These are phyloP conservation scores for Coecobrya sp. DNA, from an alignment of 2,888 invertebrate genomes.

Conservation along the genomic window DNA sequence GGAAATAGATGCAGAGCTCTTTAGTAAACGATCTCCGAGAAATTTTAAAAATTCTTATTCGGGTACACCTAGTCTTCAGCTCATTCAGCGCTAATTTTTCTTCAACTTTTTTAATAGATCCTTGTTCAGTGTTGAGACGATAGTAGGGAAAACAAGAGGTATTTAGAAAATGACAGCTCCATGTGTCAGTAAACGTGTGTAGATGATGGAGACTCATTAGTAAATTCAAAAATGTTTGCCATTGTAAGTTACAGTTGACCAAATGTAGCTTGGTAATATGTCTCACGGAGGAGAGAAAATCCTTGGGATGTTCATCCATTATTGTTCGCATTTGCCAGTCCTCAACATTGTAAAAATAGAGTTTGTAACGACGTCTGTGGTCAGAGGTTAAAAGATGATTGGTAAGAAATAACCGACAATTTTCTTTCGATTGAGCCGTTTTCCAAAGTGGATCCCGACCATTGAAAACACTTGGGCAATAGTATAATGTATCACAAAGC, in stretches of 20 bases:
- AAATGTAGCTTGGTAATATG: background rate
- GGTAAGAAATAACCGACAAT: constrained; percentile 52
- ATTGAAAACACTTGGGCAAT: constrained; percentile 59
- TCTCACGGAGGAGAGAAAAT: background rate
- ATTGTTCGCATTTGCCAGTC: constrained; percentile 55
- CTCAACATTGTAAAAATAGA: constrained; percentile 18
- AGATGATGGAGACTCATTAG: background rate
- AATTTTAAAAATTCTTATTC: constrained; percentile 33
- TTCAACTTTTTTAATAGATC: background rate
- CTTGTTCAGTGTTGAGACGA: background rate
- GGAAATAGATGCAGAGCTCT: background rate
- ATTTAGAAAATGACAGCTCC: background rate
- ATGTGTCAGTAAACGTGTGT: background rate
- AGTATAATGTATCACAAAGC: constrained; percentile 65
- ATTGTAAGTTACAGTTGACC: background rate
- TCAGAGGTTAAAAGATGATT: constrained; percentile 51
- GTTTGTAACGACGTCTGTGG: constrained; percentile 74
- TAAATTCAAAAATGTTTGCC: background rate
- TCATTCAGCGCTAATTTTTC: background rate
- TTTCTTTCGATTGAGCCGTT: background rate
- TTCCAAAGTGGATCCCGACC: constrained; percentile 40
- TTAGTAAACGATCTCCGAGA: background rate
- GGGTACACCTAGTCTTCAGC: constrained; percentile 20
- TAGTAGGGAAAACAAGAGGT: background rate
- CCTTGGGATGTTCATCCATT: constrained; percentile 9